A percentile compares a stretch with the other conserved stretches of the same genome.
phyloP scores from a whole-genome alignment of 1,140 invertebrate genomes.

The Megalonaias nervosa region DNA sequence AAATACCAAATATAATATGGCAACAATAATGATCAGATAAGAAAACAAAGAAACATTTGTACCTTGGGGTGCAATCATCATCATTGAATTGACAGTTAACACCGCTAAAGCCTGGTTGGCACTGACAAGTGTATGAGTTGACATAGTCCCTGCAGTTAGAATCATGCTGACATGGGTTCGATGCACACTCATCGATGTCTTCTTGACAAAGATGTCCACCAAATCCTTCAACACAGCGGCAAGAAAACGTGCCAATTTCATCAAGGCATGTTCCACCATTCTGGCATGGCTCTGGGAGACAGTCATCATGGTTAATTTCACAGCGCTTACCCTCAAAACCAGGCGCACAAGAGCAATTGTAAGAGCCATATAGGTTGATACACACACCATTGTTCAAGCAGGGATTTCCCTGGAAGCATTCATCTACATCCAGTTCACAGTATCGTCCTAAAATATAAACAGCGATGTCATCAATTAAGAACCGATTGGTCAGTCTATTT shows the following conservation, averaged over 20 bases:
- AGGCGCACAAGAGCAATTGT: conserved; percentile 39
- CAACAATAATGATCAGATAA: too few species aligned
- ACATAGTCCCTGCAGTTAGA: conserved; percentile 64
- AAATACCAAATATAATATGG: too few species aligned
- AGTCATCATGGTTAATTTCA: conserved; percentile 48
- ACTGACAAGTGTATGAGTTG: conserved; percentile 44
- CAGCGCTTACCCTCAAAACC: conserved; percentile 45
- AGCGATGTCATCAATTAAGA: too few species aligned
- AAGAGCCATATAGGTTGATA: conserved; percentile 35
- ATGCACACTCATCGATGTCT: conserved; percentile 46
- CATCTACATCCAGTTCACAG: conserved; percentile 44
- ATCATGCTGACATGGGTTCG: conserved; percentile 50
- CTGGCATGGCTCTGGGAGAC: conserved; percentile 44
- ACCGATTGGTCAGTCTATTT: too few species aligned
- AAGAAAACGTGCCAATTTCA: conserved; percentile 31
- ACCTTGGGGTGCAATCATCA: conserved; percentile 89
- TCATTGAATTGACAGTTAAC: conserved; percentile 77
- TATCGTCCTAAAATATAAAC: conserved; percentile 14
- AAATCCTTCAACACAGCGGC: conserved; percentile 48
- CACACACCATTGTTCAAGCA: conserved; percentile 49
- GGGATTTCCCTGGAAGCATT: conserved; percentile 44
- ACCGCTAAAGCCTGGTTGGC: conserved; percentile 46
- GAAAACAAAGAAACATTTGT: background rate
- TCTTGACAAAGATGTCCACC: conserved; percentile 42
- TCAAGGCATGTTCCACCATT: conserved; percentile 47